Conservation (phyloP, 1,140 invertebrate species). For the Dermatophagoides farinae region DNA sequence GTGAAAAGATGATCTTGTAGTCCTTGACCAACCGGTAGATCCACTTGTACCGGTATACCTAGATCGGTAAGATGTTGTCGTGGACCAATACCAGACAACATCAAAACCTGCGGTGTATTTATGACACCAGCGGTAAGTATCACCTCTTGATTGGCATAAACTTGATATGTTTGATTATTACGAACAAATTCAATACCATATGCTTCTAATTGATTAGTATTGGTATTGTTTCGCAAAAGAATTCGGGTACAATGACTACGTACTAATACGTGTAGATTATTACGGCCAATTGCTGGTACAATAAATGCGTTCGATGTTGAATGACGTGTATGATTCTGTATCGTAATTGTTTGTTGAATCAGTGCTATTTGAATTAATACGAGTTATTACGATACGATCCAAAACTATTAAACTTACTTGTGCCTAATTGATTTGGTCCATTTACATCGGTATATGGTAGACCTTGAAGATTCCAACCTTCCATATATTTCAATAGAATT, state of each 20-base stretch:
- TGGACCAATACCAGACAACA: slow-evolving; percentile 57
- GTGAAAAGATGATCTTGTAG: slow-evolving; percentile 21
- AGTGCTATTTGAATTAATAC: background rate
- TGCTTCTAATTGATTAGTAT: slow-evolving; percentile 35
- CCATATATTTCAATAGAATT: slow-evolving; percentile 49
- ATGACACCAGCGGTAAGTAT: slow-evolving; percentile 59
- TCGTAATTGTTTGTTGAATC: slow-evolving; percentile 31
- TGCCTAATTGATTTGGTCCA: slow-evolving; percentile 40
- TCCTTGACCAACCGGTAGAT: slow-evolving; percentile 28
- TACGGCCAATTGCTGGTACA: slow-evolving; percentile 45
- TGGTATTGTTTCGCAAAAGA: slow-evolving; percentile 46
- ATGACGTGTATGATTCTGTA: slow-evolving; percentile 54
- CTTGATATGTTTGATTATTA: slow-evolving; percentile 37
- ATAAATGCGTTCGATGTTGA: slow-evolving; percentile 73
- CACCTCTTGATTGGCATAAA: slow-evolving; percentile 48
- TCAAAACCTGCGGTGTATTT: slow-evolving; percentile 69
- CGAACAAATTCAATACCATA: slow-evolving; percentile 50
- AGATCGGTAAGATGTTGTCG: slow-evolving; percentile 7
- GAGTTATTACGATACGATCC: too few relatives aligned
- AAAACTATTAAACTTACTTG: background rate
- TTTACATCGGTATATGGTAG: slow-evolving; percentile 52
- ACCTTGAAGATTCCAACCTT: slow-evolving; percentile 1
- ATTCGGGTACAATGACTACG: slow-evolving; percentile 55
- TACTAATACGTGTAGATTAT: slow-evolving; percentile 64
- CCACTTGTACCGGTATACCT: slow-evolving; percentile 14